These are phyloP conservation scores for Lordiphosa collinella DNA, from an alignment of 1,140 invertebrate genomes.

Conservation along the genomic window DNA sequence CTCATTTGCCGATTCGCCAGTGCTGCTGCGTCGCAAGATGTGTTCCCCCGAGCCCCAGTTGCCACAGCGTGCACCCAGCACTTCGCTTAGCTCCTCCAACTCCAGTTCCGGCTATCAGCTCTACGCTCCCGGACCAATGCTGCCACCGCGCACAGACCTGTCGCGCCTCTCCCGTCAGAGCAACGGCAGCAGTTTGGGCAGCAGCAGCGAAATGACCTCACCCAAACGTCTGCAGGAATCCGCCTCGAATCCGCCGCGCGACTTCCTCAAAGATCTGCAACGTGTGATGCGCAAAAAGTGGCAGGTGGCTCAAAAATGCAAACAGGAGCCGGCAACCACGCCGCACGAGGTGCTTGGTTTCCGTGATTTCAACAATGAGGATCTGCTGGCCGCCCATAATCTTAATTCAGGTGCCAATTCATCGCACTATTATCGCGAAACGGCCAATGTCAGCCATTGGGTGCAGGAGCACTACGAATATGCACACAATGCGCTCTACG, in stretches of 20 bases:
- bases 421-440: slow-evolving; percentile 85
- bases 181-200: slow-evolving; percentile 39
- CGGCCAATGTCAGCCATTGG: slow-evolving; percentile 92
- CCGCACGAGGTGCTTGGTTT: slow-evolving; percentile 95
- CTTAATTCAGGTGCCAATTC: slow-evolving; percentile 67
- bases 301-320: slow-evolving; percentile 95
- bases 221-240: slow-evolving; percentile 87
- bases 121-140: slow-evolving; percentile 81
- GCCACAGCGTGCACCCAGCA: slow-evolving; percentile 49
- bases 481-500: slow-evolving; percentile 75
- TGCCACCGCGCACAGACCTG: slow-evolving; percentile 86
- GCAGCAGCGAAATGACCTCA: slow-evolving; percentile 77
- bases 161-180: slow-evolving; percentile 81
- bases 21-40: slow-evolving; percentile 75
- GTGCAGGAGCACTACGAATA: slow-evolving; percentile 92
- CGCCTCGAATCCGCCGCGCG: slow-evolving; percentile 87
- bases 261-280: slow-evolving; percentile 92
- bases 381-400: slow-evolving; percentile 64
- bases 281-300: slow-evolving; percentile 96
- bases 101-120: slow-evolving; percentile 36
- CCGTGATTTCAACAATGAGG: slow-evolving; percentile 83
- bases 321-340: slow-evolving; percentile 89
- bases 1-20: slow-evolving; percentile 77
- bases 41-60: slow-evolving; percentile 70
- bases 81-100: slow-evolving; percentile 40